Base-by-base conservation (phyloP, 2,113 vertebrate genomes). In the Eublepharis macularius region DNA sequence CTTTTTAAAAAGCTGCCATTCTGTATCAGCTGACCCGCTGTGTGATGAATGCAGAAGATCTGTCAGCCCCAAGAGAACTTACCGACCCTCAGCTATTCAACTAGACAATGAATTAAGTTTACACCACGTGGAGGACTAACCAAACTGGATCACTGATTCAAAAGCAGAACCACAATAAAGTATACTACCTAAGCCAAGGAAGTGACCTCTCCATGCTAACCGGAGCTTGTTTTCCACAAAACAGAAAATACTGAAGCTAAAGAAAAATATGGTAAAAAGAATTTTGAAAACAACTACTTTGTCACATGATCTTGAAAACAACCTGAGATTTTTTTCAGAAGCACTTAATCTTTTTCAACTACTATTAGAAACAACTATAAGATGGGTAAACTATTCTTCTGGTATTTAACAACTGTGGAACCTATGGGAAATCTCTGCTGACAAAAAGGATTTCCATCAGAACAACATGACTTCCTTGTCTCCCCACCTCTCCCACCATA, bases 1-100 rank as follows among this genome's bases (percentile, higher is more conserved):
- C 83, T 54, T 81, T 94, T 93, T 90, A 91, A 92, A 86, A 11
- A 93, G 88, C 87, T 77, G 87, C 82, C 89, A 92, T 88, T 90
- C 90, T 87, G 92, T 68, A 90, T 89, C 91, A 93, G 84, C 51
- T 76, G 84, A 91, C 75, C 66, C 84, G 86, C 81, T 84, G 81
- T 12, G 49, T 7, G 84, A 88, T 34, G 84, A 92, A 9, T 73
- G 49, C 70, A 77, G 83, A 82, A 80, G 86, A 89, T 88, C 26
- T 92, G 86, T 94, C 85, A 94, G 90, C 88, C 83, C 81, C 60
- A 47, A 86, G 87, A 76, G 39, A 89, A 49, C 91, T 90, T 83
- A 84, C 2, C 45, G 76, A 90, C 91, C 72, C 70, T 68, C n/a
- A 92, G 66, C 45, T 63, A 80, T 68, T 70, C n/a, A 92, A 72